Evolutionary conservation across 2,888 invertebrate species (phyloP), one percentile per base, ranked within the genome.

Genomic region (Balanococcus diminutus): DNA sequence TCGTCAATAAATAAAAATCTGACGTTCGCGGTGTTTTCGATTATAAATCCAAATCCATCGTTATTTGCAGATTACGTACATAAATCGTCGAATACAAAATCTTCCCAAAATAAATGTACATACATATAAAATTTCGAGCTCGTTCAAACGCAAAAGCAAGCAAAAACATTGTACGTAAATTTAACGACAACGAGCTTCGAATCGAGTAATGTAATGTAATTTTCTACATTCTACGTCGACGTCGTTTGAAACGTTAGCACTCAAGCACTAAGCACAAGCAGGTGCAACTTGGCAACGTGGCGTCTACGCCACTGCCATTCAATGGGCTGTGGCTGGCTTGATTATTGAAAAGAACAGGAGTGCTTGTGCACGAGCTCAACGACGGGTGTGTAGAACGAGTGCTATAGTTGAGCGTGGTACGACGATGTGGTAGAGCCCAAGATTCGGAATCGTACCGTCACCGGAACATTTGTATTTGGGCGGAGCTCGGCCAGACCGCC

Each of bases 391-490:
- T 36, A 36, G 28, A 82, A 28, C 42, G 82, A 25, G 81, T 81
- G 19, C 81, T 81, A 14, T 5, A 83, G 42, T 56, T 56, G 83
- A 84, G 61, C 84, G 14, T 19, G n/a, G 32, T 28, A 39, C n/a
- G n/a, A n/a, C n/a, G n/a, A n/a, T n/a, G 25, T 51, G 46, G 28
- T 84, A 84, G 84, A 84, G 84, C 84, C 36, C 42, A 36, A 82
- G 22, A 9, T 28, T 9, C 4, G 72, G 85, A 85, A 85, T 85
- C 85, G 51, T 39, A 79, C 85, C 85, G 85, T 42, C 56, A 46
- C 31, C 85, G 46, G 46, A 85, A 42, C 79, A 85, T 85, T 85
- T 85, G 79, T 85, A 79, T 85, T 51, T 19, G 75, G 85, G 85
- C 79, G 85, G 85, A 85, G 85, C 79, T 36, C 72, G 61, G 51